Conservation (phyloP, 2,888 invertebrate species). For the Lasioglossum morio region DNA sequence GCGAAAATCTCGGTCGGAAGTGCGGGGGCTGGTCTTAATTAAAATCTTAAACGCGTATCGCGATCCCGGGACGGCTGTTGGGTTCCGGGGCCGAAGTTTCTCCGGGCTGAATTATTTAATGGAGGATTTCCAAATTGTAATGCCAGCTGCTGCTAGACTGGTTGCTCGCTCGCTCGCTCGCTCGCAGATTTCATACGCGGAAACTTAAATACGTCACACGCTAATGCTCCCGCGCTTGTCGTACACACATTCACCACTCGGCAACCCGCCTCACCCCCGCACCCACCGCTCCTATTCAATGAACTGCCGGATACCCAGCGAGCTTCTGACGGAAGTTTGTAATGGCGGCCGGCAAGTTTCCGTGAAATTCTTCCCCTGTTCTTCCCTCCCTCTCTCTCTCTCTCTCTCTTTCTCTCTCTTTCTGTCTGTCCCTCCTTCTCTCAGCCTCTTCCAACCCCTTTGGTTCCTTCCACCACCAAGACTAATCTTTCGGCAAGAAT, state of each 20-base stretch:
- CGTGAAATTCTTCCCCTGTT: constrained; percentile 3
- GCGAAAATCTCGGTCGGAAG: constrained; percentile 39
- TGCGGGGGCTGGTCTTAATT: constrained; percentile 60
- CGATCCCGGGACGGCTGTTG: constrained; percentile 22
- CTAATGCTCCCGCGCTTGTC: constrained; percentile 56
- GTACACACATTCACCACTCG: constrained; percentile 43
- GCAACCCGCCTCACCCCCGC: neutral
- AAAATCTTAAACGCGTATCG: constrained; percentile 64
- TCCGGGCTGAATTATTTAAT: constrained; percentile 65
- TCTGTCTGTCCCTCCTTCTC: neutral
- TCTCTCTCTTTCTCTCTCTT: neutral
- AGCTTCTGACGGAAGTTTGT: constrained; percentile 30
- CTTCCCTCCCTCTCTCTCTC: neutral
- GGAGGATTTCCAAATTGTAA: constrained; percentile 69
- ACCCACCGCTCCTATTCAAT: constrained; percentile 23
- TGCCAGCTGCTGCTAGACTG: constrained; percentile 65
- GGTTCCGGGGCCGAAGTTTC: constrained; percentile 49
- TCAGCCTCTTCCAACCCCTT: neutral
- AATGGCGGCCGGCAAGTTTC: constrained; percentile 21
- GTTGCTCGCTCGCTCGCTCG: neutral
- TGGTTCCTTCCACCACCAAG: neutral
- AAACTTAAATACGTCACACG: constrained; percentile 68
- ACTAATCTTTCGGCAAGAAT: constrained; percentile 13
- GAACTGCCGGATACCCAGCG: constrained; percentile 32
- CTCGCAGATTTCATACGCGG: constrained; percentile 60